Conservation (phyloP, 1,140 invertebrate genomes). For the Formica exsecta region DNA sequence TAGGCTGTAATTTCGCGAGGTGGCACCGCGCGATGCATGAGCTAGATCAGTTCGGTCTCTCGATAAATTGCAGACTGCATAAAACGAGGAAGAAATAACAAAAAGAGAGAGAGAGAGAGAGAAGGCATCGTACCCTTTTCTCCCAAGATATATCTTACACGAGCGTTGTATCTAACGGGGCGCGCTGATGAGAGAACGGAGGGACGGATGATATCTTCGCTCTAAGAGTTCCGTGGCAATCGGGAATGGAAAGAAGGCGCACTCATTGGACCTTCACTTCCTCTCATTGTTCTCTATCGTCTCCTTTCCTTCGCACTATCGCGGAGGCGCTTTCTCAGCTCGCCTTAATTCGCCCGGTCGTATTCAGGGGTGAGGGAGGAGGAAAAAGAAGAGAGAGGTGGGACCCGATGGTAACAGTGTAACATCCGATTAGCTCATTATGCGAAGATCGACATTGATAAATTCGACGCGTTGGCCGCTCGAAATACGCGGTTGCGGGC, state of each 20-base stretch:
- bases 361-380: conserved; percentile 15
- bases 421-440: conserved; percentile 81
- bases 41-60: conserved; percentile 66
- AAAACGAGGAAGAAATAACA: neutral
- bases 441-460: conserved; percentile 80
- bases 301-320: conserved; percentile 14
- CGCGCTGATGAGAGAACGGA: conserved; percentile 46
- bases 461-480: conserved; percentile 74
- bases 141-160: conserved; percentile 64
- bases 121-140: conserved; percentile 54
- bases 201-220: conserved; percentile 72
- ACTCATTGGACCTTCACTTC: conserved; percentile 82
- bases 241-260: conserved; percentile 78
- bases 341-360: conserved; percentile 64
- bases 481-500: conserved; percentile 56
- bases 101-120: neutral
- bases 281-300: conserved; percentile 78
- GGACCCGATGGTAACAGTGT: conserved; percentile 62
- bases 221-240: conserved; percentile 72
- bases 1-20: conserved; percentile 65
- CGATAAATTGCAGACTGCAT: conserved; percentile 63
- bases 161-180: conserved; percentile 66
- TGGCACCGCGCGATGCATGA: conserved; percentile 62
- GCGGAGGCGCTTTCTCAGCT: conserved; percentile 66
- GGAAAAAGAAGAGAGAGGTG: neutral